These are phyloP conservation scores for Pocillopora grandis DNA, from an alignment of 92 coral and sea anemone species.

Conservation along the genomic window DNA sequence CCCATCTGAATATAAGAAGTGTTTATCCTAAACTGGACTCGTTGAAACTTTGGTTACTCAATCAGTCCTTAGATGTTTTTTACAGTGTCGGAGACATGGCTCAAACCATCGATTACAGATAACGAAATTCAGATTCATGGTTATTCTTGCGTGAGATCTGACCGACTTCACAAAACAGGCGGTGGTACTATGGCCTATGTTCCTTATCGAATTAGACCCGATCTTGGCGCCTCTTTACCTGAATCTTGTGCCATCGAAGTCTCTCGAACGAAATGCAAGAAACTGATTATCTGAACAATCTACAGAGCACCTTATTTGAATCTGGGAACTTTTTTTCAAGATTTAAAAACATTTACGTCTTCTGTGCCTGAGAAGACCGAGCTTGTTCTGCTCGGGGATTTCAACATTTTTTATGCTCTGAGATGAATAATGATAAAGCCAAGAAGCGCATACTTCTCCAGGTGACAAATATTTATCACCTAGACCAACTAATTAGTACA, in stretches of 20 bases:
- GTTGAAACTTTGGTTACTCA: too few species aligned
- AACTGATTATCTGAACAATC: conserved; percentile 46
- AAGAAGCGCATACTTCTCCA: conserved; percentile 36
- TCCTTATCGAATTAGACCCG: conserved; percentile 38
- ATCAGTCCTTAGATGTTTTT: conserved; percentile 46
- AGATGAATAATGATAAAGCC: neutral
- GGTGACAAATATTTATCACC: conserved; percentile 29
- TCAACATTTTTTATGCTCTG: conserved; percentile 41
- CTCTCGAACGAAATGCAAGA: conserved; percentile 56
- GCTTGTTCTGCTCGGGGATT: conserved; percentile 59
- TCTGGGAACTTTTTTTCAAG: conserved; percentile 36
- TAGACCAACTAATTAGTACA: conserved; percentile 40
- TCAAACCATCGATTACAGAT: conserved; percentile 50
- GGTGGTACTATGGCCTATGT: conserved; percentile 52
- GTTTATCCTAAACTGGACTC: too few species aligned
- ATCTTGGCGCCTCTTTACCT: conserved; percentile 29
- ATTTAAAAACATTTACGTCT: conserved; percentile 22
- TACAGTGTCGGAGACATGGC: conserved; percentile 59
- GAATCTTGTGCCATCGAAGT: conserved; percentile 30
- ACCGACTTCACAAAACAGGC: conserved; percentile 38
- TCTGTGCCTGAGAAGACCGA: conserved; percentile 25
- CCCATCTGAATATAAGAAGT: too few species aligned
- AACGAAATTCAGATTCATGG: conserved; percentile 54
- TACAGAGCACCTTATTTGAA: conserved; percentile 47
- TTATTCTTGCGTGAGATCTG: conserved; percentile 59